phyloP scores from a whole-genome alignment of 2,888 invertebrate species.

The Phortica magna region DNA sequence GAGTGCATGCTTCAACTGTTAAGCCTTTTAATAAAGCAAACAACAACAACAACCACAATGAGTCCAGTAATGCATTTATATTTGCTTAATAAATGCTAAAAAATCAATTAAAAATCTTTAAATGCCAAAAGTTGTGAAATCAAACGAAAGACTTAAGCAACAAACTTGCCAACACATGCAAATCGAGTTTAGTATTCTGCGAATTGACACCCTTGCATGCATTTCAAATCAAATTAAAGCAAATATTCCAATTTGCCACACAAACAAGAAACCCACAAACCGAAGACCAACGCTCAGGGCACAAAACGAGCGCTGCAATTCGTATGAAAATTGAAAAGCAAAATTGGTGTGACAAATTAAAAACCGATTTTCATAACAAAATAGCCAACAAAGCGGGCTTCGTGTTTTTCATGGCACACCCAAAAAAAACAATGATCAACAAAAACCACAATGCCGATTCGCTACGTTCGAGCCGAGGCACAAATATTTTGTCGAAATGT shows the following conservation, averaged over 20 bases:
- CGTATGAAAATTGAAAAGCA: constrained; percentile 25
- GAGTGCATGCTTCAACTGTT: constrained; percentile 49
- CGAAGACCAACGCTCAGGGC: background rate
- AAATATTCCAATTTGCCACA: constrained; percentile 55
- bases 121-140: background rate
- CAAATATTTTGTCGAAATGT: constrained; percentile 42
- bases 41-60: constrained; percentile 10
- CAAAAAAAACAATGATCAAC: constrained; percentile 25
- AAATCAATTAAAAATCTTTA: constrained; percentile 17
- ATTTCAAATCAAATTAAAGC: constrained; percentile 30
- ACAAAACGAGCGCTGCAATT: background rate
- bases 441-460: constrained; percentile 24
- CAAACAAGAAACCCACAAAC: constrained; percentile 39
- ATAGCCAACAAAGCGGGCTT: constrained; percentile 41
- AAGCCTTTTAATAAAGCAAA: constrained; percentile 64
- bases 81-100: constrained; percentile 8
- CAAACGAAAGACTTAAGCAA: constrained; percentile 31
- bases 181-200: too few relatives aligned
- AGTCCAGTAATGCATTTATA: background rate
- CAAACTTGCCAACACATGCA: constrained; percentile 36
- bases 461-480: constrained; percentile 39
- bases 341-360: constrained; percentile 65
- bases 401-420: constrained; percentile 31
- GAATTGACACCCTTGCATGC: constrained; percentile 17
- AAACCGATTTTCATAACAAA: constrained; percentile 56